phyloP scores from a whole-genome alignment of 2,888 invertebrate species.

The Drosophila testacea region DNA sequence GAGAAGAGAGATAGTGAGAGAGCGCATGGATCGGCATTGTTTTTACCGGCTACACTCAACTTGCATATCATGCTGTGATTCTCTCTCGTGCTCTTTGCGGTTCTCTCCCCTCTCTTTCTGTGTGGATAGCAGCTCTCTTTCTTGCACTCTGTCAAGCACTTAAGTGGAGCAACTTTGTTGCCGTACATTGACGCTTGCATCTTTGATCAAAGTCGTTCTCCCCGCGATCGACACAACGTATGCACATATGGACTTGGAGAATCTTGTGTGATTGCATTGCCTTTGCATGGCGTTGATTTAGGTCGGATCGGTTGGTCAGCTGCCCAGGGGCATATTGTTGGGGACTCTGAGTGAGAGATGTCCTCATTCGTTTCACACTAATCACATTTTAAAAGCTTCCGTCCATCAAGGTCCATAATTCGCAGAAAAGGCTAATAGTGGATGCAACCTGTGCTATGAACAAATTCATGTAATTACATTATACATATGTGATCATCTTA shows the following conservation, averaged over 20 bases:
- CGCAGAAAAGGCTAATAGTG: background rate
- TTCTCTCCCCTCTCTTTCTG: constrained; percentile 12
- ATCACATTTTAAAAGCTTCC: constrained; percentile 49
- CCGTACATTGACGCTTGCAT: constrained; percentile 70
- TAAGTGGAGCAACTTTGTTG: constrained; percentile 70
- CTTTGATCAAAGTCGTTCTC: constrained; percentile 19
- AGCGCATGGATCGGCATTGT: background rate
- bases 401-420: constrained; percentile 3
- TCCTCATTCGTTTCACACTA: constrained; percentile 37
- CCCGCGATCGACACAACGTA: constrained; percentile 2
- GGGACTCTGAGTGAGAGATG: constrained; percentile 15
- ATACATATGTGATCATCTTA: background rate
- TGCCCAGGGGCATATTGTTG: constrained; percentile 5
- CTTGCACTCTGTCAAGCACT: constrained; percentile 2
- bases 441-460: background rate
- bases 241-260: background rate
- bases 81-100: constrained; percentile 11
- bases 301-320: constrained; percentile 21
- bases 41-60: constrained; percentile 18
- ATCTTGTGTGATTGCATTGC: constrained; percentile 2
- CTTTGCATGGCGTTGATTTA: constrained; percentile 23
- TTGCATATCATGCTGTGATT: background rate
- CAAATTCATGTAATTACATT: background rate
- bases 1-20: too few species aligned
- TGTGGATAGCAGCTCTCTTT: constrained; percentile 9